Percentiles rank a stretch among this genome's conserved stretches.
Evolutionary conservation across 2,888 invertebrate genomes (phyloP).

Genomic region (Steinernema hermaphroditum): DNA sequence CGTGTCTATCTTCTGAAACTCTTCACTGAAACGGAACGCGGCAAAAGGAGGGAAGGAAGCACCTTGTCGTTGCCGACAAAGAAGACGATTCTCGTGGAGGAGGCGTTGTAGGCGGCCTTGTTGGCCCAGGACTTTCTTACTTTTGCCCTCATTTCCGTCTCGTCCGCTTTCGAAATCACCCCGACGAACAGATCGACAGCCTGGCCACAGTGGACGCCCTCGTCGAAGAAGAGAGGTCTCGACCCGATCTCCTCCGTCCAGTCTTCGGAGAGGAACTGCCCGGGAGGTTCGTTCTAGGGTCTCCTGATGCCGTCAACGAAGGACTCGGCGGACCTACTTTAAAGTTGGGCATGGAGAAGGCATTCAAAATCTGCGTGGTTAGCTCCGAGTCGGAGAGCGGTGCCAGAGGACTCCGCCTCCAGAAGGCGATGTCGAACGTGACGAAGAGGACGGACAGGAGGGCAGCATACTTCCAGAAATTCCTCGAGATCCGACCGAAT

Average conservation of each 20-base stretch:
- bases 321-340: neutral
- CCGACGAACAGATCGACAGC: constrained; percentile 1
- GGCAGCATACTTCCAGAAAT: neutral
- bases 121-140: constrained; percentile 13
- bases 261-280: constrained; percentile 10
- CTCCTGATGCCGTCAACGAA: neutral
- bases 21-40: no score
- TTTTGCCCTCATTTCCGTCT: neutral
- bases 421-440: neutral
- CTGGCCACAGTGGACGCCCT: neutral
- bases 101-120: neutral
- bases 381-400: neutral
- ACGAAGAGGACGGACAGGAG: neutral
- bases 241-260: neutral
- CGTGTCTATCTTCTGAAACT: neutral
- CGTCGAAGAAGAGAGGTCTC: neutral
- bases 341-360: neutral
- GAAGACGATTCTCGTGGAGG: constrained; percentile 25
- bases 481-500: neutral
- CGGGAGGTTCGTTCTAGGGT: neutral
- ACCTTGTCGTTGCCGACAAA: constrained; percentile 23
- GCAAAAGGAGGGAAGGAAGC: no score
- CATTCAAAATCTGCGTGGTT: neutral
- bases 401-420: neutral
- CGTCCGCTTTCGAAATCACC: constrained; percentile 30